Evolutionary conservation across 1,140 invertebrate genomes (phyloP), one percentile per base, ranked within the genome.

Genomic region (Tetramorium simillimum): DNA sequence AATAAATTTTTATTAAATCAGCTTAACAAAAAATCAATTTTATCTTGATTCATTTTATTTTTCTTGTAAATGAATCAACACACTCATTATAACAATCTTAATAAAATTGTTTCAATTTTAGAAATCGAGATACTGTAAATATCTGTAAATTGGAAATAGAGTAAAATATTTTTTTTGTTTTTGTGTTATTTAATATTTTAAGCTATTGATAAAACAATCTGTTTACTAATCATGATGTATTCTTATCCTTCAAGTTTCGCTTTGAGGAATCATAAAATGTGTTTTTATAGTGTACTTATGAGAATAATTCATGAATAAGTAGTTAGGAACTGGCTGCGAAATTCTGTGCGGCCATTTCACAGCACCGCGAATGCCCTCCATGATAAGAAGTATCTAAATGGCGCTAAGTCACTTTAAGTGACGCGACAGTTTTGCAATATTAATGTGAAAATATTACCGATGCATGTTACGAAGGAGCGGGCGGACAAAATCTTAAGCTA

Each of bases 321-420:
- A 75, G 40, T 53, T 33, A 60, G 56, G 6, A 88, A 88, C 37
- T 80, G 18, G 18, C 58, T 65, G 49, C 24, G 62, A 88, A 81
- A 73, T 73, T 73, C 53, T 33, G 53, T 7, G 6, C 18, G 73
- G 18, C 63, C 28, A 24, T 86, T 77, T 78, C 24, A 67, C 33
- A 58, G 46, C 46, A 56, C 28, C 51, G 69, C 69, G 76, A 75
- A 82, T 76, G 85, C 53, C 21, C 53, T 21, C 49, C 58, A 60
- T 43, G 85, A 88, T 86, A 88, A 82, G 85, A 81, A 73, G 33
- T 88, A 86, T 78, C 69, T 82, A 86, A 86, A 88, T 82, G 70
- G 51, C 58, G 21, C 24, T 63, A 84, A 88, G 60, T 87, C 62
- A 60, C 24, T 49, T 51, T 67, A 87, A 88, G 65, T 49, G 62